phyloP scores from a whole-genome alignment of 2,797 vertebrate species.

The Hyperoplus immaculatus region DNA sequence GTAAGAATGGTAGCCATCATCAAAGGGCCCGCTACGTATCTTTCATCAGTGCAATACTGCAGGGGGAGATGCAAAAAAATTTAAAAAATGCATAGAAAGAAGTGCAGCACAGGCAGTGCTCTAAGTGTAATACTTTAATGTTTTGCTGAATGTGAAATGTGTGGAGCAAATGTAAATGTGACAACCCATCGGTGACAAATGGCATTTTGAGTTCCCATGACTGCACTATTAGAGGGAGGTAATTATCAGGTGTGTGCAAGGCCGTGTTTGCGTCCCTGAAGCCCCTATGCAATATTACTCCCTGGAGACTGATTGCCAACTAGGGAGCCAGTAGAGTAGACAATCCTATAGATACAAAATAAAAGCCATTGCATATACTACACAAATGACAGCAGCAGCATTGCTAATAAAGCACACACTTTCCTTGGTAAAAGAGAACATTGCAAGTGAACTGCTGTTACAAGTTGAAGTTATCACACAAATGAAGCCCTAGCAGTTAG shows the following conservation, averaged over 20 bases:
- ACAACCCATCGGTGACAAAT: neutral
- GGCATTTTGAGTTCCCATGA: neutral
- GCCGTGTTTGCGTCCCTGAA: constrained; percentile 4
- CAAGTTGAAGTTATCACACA: constrained; percentile 1
- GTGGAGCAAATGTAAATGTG: constrained; percentile 3
- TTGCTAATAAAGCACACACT: no score
- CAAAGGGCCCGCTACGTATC: constrained; percentile 13
- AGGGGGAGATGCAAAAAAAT: neutral
- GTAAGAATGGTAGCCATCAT: constrained; percentile 19
- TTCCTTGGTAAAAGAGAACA: neutral
- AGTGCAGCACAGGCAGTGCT: neutral
- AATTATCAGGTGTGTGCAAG: neutral
- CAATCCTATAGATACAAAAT: neutral
- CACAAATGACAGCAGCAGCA: neutral
- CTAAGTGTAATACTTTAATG: neutral
- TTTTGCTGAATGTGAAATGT: neutral
- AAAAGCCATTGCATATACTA: neutral
- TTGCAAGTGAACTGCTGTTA: neutral
- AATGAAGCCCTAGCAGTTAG: neutral
- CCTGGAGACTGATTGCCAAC: neutral
- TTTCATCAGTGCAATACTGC: constrained; percentile 10
- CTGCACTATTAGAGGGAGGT: neutral
- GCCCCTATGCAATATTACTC: neutral
- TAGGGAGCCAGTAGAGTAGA: neutral
- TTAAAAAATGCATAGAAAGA: neutral